phyloP scores from a whole-genome alignment of 2,113 vertebrate species.

The Turdus rufiventris region DNA sequence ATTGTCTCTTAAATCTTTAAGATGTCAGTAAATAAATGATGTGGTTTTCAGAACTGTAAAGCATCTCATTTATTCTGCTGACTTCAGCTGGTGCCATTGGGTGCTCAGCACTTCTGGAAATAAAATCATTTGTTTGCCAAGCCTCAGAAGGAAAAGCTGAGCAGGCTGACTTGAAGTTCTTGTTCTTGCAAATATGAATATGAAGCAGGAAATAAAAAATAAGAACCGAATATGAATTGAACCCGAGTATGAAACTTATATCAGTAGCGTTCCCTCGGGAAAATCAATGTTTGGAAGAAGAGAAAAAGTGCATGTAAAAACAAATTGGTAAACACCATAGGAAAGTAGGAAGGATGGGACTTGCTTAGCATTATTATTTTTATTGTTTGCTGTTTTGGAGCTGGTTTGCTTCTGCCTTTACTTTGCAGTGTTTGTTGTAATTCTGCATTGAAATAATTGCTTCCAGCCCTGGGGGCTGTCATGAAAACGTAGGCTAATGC shows the following conservation, averaged over 20 bases:
- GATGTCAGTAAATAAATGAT: slow-evolving; percentile 53
- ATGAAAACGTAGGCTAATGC: slow-evolving; percentile 20
- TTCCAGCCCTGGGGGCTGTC: background rate
- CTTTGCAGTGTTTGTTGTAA: background rate
- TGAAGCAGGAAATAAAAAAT: slow-evolving; percentile 43
- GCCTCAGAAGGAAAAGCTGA: slow-evolving; percentile 22
- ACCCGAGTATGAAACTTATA: background rate
- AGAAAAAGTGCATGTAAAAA: background rate
- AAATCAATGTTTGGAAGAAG: background rate
- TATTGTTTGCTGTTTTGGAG: background rate
- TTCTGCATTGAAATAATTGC: slow-evolving; percentile 26
- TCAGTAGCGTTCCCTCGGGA: slow-evolving; percentile 17
- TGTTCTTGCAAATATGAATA: slow-evolving; percentile 49
- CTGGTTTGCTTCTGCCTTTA: background rate
- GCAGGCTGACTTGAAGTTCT: slow-evolving; percentile 53
- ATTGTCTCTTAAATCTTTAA: slow-evolving; percentile 33
- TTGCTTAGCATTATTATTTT: background rate
- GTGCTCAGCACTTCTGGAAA: slow-evolving; percentile 55
- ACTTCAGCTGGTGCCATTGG: slow-evolving; percentile 47
- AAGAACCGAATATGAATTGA: slow-evolving; percentile 32
- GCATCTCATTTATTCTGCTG: slow-evolving; percentile 27
- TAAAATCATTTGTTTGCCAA: slow-evolving; percentile 39
- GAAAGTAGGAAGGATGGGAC: background rate
- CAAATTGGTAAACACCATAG: background rate
- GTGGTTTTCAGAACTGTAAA: slow-evolving; percentile 35